Base-by-base conservation (phyloP, 1,140 invertebrate genomes). In the Dreissena polymorpha region DNA sequence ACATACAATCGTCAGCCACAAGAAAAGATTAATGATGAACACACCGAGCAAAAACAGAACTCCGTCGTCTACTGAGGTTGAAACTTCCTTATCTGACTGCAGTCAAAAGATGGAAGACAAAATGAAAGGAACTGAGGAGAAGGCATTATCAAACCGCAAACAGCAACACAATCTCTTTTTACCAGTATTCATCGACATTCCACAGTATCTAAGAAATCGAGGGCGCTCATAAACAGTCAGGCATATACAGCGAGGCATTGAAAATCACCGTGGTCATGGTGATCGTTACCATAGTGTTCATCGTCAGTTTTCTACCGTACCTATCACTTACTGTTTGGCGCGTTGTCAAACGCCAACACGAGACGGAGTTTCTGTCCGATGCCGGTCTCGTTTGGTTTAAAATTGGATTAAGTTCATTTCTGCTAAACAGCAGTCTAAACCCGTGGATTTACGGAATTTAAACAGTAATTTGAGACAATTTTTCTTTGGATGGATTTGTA, bases 381-480 rank as follows among this genome's bases (percentile, higher is more conserved):
- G 53, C 63, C 3, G 53, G 74, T 10, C 71, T 86, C 7, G 80
- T 86, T 57, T 53, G 60, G 14, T 79, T 77, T 49, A 65, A 83
- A 68, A 78, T 83, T 23, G 81, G 81, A 1, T 53, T 65, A 0
- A 71, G 85, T 18, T 86, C 85, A 14, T 83, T 77, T 68, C 64
- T 86, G 16, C 55, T 86, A 10, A 83, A 78, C 25, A 76, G 69
- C 49, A 78, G 39, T 13, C 73, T 83, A 18, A 86, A 86, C 49
- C 85, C 85, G 1, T 74, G 82, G 53, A 86, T 86, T 57, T 86
- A 86, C 39, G 85, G 85, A 10, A 77, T 86, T 16, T 86, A 14
- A 86, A 86, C 63, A 70, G 25, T 13, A 71, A 83, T 0, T 86
- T 86, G 50, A 71, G 83, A 29, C n/a, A 55, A 8, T 82, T 71